Conservation (phyloP, 2,888 invertebrate genomes). For the Gonocerus acuteangulatus region DNA sequence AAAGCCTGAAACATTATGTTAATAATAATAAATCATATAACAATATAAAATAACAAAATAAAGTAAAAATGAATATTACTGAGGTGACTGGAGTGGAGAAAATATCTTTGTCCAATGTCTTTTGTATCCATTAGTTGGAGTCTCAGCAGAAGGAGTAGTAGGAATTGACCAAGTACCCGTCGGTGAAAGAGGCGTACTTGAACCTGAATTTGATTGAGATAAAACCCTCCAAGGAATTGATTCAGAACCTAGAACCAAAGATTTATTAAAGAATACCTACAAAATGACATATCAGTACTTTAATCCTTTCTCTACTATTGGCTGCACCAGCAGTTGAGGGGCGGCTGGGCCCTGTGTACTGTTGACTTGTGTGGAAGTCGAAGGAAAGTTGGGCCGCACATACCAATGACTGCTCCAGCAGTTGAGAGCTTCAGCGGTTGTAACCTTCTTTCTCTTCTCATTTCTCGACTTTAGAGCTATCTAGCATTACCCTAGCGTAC, state of each 20-base stretch:
- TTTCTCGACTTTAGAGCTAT: too few species aligned
- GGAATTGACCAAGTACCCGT: conserved; percentile 19
- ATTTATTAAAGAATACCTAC: conserved; percentile 6
- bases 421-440: too few species aligned
- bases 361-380: too few species aligned
- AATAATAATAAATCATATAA: background rate
- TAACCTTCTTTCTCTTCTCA: too few species aligned
- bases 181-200: conserved; percentile 17
- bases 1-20: conserved; percentile 40
- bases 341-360: too few species aligned
- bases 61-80: background rate
- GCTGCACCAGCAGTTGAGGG: too few species aligned
- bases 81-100: conserved; percentile 17
- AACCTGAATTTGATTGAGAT: background rate
- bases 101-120: conserved; percentile 20
- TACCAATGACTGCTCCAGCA: too few species aligned
- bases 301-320: background rate
- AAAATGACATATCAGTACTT: background rate
- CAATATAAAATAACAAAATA: background rate
- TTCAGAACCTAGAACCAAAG: conserved; percentile 3
- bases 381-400: too few species aligned
- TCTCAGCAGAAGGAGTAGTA: conserved; percentile 19
- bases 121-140: conserved; percentile 22
- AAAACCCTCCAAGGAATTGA: conserved; percentile 5
- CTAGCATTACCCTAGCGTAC: too few species aligned